A percentile compares a stretch with the other conserved stretches of the same genome.
phyloP scores from a whole-genome alignment of 2,888 invertebrate genomes.

The Eurytoma adleriae region DNA sequence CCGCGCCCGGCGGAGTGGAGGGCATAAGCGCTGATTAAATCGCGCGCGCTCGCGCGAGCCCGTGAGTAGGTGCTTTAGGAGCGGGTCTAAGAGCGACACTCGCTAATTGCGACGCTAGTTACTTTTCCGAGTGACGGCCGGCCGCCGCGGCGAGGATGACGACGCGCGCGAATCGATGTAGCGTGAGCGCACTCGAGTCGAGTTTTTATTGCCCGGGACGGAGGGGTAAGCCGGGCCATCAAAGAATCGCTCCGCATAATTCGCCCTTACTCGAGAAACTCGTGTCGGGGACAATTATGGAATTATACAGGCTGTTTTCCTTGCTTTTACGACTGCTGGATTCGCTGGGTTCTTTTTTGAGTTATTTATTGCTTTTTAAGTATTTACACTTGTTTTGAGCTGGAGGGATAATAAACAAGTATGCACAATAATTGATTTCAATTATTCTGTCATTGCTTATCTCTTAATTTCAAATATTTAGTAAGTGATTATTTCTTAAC shows the following conservation, averaged over 20 bases:
- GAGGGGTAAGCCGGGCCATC: background rate
- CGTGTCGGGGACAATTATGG: background rate
- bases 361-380: too few relatives aligned
- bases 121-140: too few relatives aligned
- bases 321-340: background rate
- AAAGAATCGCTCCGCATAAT: conserved; percentile 24
- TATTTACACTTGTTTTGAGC: background rate
- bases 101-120: conserved; percentile 59
- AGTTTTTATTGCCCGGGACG: conserved; percentile 18
- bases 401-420: too few relatives aligned
- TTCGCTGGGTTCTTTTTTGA: background rate
- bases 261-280: background rate
- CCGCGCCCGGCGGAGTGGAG: conserved; percentile 36
- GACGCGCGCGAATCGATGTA: background rate
- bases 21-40: conserved; percentile 58
- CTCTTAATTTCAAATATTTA: too few relatives aligned
- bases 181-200: background rate
- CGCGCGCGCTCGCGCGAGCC: conserved; percentile 44
- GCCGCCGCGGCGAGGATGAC: background rate
- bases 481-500: too few relatives aligned
- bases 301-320: conserved; percentile 3
- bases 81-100: conserved; percentile 55
- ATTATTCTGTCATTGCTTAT: too few relatives aligned
- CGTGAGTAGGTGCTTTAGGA: conserved; percentile 59
- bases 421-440: too few relatives aligned